phyloP scores from a whole-genome alignment of 2,113 vertebrate genomes.

The Ardeotis arabs region DNA sequence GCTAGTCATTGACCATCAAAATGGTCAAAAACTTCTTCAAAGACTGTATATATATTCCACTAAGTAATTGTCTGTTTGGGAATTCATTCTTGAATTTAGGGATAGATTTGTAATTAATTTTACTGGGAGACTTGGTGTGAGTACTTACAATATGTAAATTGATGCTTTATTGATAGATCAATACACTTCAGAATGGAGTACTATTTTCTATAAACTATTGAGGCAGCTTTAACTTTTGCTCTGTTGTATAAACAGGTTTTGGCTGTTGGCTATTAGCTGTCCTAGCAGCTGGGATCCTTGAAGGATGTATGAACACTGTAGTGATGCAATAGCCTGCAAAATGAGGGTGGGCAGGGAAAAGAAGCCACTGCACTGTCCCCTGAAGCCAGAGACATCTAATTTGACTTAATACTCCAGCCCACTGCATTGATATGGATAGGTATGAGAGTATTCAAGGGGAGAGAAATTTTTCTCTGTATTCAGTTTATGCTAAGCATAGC shows the following conservation, averaged over 20 bases:
- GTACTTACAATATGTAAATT: background rate
- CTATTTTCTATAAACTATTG: background rate
- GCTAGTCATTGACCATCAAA: background rate
- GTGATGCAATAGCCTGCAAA: background rate
- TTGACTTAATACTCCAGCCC: background rate
- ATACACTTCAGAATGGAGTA: background rate
- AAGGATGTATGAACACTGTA: background rate
- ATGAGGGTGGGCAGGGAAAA: background rate
- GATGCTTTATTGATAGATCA: background rate
- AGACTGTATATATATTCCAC: background rate
- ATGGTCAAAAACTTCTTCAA: background rate
- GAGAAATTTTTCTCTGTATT: background rate
- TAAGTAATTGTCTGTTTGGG: background rate
- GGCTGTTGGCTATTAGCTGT: background rate
- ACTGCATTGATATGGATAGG: background rate
- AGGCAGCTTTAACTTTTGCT: background rate
- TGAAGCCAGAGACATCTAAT: background rate
- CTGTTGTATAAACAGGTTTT: background rate
- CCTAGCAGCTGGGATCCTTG: background rate
- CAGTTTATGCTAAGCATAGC: background rate
- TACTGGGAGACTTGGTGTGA: background rate
- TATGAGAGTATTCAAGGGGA: background rate
- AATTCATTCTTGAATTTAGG: background rate
- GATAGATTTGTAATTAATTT: background rate
- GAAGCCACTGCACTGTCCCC: background rate